Base-by-base conservation (phyloP, 2,888 invertebrate genomes). In the Arctia plantaginis region DNA sequence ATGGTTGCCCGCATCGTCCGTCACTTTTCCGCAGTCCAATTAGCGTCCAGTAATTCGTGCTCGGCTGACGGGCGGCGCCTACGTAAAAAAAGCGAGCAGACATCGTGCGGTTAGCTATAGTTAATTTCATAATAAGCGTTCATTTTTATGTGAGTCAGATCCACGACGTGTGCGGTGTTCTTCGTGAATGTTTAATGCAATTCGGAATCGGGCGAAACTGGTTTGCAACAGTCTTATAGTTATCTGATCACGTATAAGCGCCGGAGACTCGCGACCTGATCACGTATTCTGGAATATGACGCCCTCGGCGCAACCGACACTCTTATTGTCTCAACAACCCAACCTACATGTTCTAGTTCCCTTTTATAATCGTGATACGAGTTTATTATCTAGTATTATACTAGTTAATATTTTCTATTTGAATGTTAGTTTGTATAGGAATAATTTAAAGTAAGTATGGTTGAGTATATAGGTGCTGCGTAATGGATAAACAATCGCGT, bases 111-210 rank as follows among this genome's bases (percentile, higher is more conserved):
- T 90, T 91, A 90, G 89, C 90, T 90, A 90, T 88, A 90, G 92
- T 91, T 95, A 95, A 95, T 96, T 95, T 93, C 94, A 94, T 95
- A 95, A 96, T 93, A 95, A 92, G 91, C 91, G 92, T 92, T 94
- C 93, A 95, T 95, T 96, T 96, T 95, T 95, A 94, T 93, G 93
- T 94, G 90, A 92, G 91, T 80, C 89, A 91, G 86, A 90, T 82
- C 81, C 83, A 89, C 89, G 91, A 91, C 90, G 91, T 93, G 90
- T 90, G 90, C 86, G 90, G 91, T 93, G 90, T 90, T 90, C 87
- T 89, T 87, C 77, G 81, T 94, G 93, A 95, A 95, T 94, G 90
- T 94, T 95, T 95, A 92, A 95, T 95, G 91, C 85, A 88, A 90
- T 90, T 88, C 88, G 85, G 92, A 90, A 89, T 89, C 90, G 89